Conservation (phyloP, 2,888 invertebrate species). For the Xylophagus ater region DNA sequence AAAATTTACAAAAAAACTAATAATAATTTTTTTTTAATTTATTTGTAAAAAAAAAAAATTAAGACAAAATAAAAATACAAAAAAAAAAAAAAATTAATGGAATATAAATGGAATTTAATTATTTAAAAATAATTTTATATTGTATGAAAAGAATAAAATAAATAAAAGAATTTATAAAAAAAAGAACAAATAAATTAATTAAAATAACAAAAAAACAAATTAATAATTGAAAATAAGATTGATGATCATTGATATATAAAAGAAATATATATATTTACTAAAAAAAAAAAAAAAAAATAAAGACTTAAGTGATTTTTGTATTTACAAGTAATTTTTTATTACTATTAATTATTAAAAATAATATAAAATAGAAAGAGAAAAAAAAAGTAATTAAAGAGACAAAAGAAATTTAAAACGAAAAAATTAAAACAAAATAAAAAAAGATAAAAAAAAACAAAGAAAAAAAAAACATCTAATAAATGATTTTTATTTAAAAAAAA, state of each 20-base stretch:
- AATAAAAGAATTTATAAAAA: not conserved
- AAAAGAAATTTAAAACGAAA: constrained; percentile 8
- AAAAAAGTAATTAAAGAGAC: constrained; percentile 13
- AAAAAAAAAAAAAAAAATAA: constrained; percentile 18
- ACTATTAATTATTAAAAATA: constrained; percentile 17
- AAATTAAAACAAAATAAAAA: constrained; percentile 11
- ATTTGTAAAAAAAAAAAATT: too few species aligned
- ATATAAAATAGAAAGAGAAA: constrained; percentile 14
- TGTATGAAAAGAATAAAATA: too few species aligned
- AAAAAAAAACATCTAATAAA: constrained; percentile 14
- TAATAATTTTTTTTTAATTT: too few species aligned
- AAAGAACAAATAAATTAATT: not conserved
- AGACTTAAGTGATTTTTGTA: constrained; percentile 22
- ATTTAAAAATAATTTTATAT: too few species aligned
- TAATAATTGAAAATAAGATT: not conserved
- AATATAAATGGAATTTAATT: too few species aligned
- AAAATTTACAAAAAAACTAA: too few species aligned
- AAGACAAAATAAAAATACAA: too few species aligned
- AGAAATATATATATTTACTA: too few species aligned
- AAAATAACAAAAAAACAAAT: not conserved
- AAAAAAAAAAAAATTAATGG: too few species aligned
- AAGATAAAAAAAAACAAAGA: constrained; percentile 8
- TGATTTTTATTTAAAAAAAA: constrained; percentile 17
- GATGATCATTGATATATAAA: too few species aligned
- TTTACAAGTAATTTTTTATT: constrained; percentile 21